Evolutionary conservation across 2,888 invertebrate species (phyloP), one percentile per base, ranked within the genome.

Genomic region (Dryococelus australis): DNA sequence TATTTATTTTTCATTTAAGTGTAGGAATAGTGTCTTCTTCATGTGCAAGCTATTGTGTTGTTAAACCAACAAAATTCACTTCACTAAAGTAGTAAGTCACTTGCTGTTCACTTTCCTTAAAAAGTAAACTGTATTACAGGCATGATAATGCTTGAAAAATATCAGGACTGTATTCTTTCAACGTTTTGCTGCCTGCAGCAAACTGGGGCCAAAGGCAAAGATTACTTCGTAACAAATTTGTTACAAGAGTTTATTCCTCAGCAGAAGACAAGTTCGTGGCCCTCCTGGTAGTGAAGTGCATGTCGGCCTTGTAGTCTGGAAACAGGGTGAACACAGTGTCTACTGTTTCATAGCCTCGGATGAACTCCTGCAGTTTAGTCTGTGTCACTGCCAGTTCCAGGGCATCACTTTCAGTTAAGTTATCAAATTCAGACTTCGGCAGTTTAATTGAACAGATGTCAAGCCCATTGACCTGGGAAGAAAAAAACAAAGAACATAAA

Each of bases 381-480:
- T 94, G 93, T 85, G 93, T 91, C 87, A 94, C 91, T 6, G 94
- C 94, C 87, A 94, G 91, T 87, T 93, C 92, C 85, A 94, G 90
- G 0, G 95, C 95, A 86, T 93, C 92, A 51, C 94, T 93, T 89
- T 93, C 92, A 27, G 92, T 93, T 88, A 95, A 92, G 90, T 91
- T 92, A 87, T 94, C 94, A 87, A 95, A 91, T 85, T 93, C 92
- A 53, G 91, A 90, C 85, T 94, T 92, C 2, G 93, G 92, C 51
- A 95, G 92, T 91, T 94, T 94, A 10, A 94, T 91, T 24, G 92
- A 91, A 85, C 93, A 92, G 88, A 93, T 92, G 89, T 94, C 93
- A 81, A 91, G 90, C 9, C 94, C 93, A 90, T 95, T 95, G 5
- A 95, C 91, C 93, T 94, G 89, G 79, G 91, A 87, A 88, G 86